Evolutionary conservation across 2,888 invertebrate species (phyloP).

Genomic region (Yponomeuta evonymella): DNA sequence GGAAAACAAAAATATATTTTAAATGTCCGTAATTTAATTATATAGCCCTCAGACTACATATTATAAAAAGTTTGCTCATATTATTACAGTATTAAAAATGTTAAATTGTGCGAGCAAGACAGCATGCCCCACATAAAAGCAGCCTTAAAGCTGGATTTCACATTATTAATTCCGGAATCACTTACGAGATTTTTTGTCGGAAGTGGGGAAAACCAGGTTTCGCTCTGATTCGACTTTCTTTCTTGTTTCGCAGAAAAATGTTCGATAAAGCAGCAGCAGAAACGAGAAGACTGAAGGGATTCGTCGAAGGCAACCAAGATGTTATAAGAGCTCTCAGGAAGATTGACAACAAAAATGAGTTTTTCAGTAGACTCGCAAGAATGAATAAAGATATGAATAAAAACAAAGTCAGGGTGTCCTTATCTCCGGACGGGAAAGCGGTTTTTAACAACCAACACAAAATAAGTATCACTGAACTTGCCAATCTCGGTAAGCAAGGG

Average conservation of each 20-base stretch:
- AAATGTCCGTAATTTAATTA: no score
- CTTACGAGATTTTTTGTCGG: no score
- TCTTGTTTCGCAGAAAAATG: slow-evolving; percentile 41
- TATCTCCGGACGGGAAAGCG: slow-evolving; percentile 31
- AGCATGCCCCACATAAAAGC: no score
- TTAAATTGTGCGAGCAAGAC: no score
- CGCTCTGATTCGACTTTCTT: no score
- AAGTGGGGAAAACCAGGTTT: no score
- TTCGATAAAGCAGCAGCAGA: slow-evolving; percentile 54
- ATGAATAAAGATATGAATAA: slow-evolving; percentile 34
- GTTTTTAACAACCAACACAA: slow-evolving; percentile 31
- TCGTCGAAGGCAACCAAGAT: slow-evolving; percentile 45
- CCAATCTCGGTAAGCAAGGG: slow-evolving; percentile 27
- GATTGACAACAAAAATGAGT: slow-evolving; percentile 34
- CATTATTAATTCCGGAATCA: no score
- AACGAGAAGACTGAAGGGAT: slow-evolving; percentile 42
- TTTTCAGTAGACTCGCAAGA: slow-evolving; percentile 31
- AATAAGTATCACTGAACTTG: slow-evolving; percentile 26
- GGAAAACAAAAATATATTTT: no score
- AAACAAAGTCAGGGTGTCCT: slow-evolving; percentile 33
- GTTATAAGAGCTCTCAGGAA: slow-evolving; percentile 45
- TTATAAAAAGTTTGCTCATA: no score
- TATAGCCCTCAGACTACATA: no score
- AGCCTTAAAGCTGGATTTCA: background rate
- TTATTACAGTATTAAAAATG: no score